phyloP scores from a whole-genome alignment of 2,113 vertebrate species.

The Regulus satrapa region DNA sequence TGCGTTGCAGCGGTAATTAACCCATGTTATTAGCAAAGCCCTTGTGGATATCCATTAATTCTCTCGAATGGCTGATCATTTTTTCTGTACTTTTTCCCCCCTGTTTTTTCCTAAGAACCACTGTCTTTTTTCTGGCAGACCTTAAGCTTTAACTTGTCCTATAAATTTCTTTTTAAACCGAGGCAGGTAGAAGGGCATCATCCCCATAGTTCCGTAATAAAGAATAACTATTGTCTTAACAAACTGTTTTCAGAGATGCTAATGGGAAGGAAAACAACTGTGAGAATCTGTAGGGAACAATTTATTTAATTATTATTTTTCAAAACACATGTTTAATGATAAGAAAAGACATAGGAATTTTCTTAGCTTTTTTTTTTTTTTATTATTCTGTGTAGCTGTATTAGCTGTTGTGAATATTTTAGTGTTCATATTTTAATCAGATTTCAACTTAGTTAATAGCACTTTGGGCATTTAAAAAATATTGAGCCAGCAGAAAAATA shows the following conservation, averaged over 20 bases:
- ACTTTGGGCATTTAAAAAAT: conserved; percentile 71
- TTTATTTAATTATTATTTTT: conserved; percentile 62
- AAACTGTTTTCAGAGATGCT: conserved; percentile 53
- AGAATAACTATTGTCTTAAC: conserved; percentile 36
- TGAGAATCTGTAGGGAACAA: conserved; percentile 38
- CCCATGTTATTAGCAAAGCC: conserved; percentile 88
- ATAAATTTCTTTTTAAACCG: conserved; percentile 22
- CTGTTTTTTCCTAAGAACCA: background rate
- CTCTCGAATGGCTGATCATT: conserved; percentile 75
- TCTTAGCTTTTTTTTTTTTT: background rate
- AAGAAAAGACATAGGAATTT: conserved; percentile 33
- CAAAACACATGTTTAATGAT: conserved; percentile 39
- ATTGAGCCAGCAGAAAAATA: conserved; percentile 74
- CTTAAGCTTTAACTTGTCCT: background rate
- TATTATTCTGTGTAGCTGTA: background rate
- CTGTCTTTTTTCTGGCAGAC: background rate
- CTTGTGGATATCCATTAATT: conserved; percentile 81
- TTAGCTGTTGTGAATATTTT: conserved; percentile 12
- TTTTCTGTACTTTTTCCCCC: conserved; percentile 52
- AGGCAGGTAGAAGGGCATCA: background rate
- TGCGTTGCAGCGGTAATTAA: conserved; percentile 90
- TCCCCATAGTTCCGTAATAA: background rate
- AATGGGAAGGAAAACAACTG: conserved; percentile 25
- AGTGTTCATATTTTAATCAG: conserved; percentile 52
- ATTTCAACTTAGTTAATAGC: conserved; percentile 68